Percentiles rank a stretch among this genome's conserved stretches.
These are phyloP conservation scores for Malurus splendens DNA, from an alignment of 2,797 vertebrate species.

Conservation along the genomic window DNA sequence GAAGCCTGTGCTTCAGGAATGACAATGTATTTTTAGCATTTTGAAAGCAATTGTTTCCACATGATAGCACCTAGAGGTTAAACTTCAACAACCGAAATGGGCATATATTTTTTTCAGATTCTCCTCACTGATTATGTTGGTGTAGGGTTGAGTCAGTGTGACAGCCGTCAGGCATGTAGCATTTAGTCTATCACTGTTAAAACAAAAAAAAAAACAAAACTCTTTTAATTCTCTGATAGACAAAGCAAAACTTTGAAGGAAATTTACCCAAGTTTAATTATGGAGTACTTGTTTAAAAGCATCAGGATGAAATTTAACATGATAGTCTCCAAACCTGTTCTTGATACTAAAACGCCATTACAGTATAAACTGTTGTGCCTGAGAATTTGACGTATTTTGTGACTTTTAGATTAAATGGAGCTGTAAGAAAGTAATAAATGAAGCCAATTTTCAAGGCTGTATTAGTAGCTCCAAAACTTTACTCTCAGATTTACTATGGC, in stretches of 20 bases:
- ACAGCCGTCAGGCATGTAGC: background rate
- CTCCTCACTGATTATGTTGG: background rate
- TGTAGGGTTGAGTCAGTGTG: background rate
- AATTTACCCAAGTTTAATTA: background rate
- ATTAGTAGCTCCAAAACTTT: background rate
- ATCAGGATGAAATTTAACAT: background rate
- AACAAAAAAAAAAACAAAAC: rapidly evolving
- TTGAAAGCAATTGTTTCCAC: background rate
- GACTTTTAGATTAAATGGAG: background rate
- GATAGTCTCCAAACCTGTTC: background rate
- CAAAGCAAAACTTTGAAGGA: background rate
- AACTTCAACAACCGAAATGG: background rate
- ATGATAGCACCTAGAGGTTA: rapidly evolving
- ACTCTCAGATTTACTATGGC: background rate
- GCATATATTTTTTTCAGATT: background rate
- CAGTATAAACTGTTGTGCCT: background rate
- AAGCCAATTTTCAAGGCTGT: background rate
- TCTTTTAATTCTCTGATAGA: background rate
- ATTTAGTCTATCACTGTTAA: background rate
- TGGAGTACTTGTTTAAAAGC: background rate
- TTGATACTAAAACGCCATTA: background rate
- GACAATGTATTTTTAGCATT: background rate
- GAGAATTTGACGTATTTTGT: background rate
- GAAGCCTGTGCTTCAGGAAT: background rate
- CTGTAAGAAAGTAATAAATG: background rate